A percentile compares a stretch with the other conserved stretches of the same genome.
Evolutionary conservation across 2,113 vertebrate species (phyloP).

Genomic region (Perccottus glenii): DNA sequence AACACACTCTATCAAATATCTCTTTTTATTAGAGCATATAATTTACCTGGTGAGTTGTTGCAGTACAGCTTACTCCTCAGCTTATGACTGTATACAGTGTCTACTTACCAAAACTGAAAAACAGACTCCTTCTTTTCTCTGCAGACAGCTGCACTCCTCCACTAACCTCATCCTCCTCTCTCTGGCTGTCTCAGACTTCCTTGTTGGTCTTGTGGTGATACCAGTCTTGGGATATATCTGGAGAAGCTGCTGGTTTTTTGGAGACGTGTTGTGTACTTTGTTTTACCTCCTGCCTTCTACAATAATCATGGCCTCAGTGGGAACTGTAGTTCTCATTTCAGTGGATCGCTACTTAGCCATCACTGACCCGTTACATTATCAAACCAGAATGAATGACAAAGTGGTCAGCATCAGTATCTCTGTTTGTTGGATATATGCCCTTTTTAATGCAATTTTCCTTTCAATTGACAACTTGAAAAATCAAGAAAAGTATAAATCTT

Average conservation of each 20-base stretch:
- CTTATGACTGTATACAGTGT: too few relatives aligned
- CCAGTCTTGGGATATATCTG: not conserved
- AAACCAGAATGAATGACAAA: not conserved
- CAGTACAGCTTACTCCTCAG: too few relatives aligned
- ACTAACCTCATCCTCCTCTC: slow-evolving; percentile 23
- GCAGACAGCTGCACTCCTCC: slow-evolving; percentile 19
- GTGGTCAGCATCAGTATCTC: not conserved
- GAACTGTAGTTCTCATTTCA: slow-evolving; percentile 19
- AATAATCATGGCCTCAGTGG: not conserved
- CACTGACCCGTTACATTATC: not conserved
- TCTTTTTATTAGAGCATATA: too few relatives aligned
- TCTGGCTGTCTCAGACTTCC: slow-evolving; percentile 12
- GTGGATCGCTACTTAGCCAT: slow-evolving; percentile 2
- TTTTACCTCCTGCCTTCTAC: not conserved
- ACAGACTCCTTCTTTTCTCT: not conserved
- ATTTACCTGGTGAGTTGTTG: too few relatives aligned
- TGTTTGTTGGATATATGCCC: not conserved
- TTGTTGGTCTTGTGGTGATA: not conserved
- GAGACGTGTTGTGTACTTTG: not conserved
- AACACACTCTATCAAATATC: too few relatives aligned
- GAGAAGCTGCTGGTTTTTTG: not conserved
- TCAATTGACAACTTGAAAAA: not conserved
- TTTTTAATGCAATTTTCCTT: not conserved
- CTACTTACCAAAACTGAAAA: not conserved
- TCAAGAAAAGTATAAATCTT: not conserved